Percentiles rank a stretch among this genome's conserved stretches.
Evolutionary conservation across 1,140 invertebrate species (phyloP).

Genomic region (Bombus superbus): DNA sequence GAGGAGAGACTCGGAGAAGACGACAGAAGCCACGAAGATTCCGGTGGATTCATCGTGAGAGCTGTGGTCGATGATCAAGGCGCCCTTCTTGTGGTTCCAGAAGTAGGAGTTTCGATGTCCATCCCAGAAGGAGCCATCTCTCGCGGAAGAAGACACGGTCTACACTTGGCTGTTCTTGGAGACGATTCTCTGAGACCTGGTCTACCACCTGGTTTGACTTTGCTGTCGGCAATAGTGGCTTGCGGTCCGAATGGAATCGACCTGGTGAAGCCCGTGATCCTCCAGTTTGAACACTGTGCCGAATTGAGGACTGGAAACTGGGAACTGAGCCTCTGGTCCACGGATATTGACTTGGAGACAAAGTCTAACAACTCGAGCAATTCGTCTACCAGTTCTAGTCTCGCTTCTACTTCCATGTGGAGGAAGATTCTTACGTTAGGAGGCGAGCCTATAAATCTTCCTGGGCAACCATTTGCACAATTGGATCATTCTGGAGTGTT

Average conservation of each 20-base stretch:
- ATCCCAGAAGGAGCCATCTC: constrained; percentile 94
- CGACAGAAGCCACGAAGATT: constrained; percentile 70
- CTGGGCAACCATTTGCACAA: constrained; percentile 94
- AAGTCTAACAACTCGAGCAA: constrained; percentile 92
- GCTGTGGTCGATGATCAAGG: constrained; percentile 88
- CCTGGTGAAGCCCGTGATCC: constrained; percentile 94
- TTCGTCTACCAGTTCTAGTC: constrained; percentile 84
- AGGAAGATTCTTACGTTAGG: constrained; percentile 94
- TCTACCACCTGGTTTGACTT: constrained; percentile 91
- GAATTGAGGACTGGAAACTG: constrained; percentile 92
- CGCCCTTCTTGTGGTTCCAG: constrained; percentile 90
- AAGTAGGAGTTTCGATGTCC: constrained; percentile 92
- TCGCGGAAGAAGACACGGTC: constrained; percentile 90
- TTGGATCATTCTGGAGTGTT: constrained; percentile 93
- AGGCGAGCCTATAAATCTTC: constrained; percentile 97
- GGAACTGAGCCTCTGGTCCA: constrained; percentile 91
- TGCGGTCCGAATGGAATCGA: constrained; percentile 91
- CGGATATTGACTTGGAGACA: constrained; percentile 88
- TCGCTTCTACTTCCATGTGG: constrained; percentile 85
- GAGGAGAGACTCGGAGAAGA: constrained; percentile 45
- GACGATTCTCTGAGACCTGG: constrained; percentile 94
- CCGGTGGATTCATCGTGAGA: constrained; percentile 91
- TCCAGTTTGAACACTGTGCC: constrained; percentile 97
- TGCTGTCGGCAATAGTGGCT: constrained; percentile 95
- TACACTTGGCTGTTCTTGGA: constrained; percentile 93